Evolutionary conservation across 2,888 invertebrate genomes (phyloP), one percentile per base, ranked within the genome.

Genomic region (Eustalomyia histrio): DNA sequence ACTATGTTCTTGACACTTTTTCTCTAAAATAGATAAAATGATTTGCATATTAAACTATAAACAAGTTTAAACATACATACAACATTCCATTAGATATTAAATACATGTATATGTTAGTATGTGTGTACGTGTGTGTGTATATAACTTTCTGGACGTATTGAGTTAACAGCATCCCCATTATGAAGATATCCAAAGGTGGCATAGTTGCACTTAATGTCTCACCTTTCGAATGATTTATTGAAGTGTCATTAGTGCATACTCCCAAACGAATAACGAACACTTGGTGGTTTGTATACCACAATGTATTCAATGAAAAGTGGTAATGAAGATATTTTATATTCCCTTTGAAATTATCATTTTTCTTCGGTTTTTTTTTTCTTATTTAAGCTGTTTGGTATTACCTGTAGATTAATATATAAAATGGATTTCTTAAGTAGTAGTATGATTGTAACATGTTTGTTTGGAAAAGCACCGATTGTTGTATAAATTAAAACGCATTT

Each of bases 171-270:
- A 61, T 67, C 61, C 61, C 52, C 18, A 67, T 72, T 55, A 71
- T 61, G 24, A 29, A 76, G 69, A 71, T 61, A 60, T 24, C 64
- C 39, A 65, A 69, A 76, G 63, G 68, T 69, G 76, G 76, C 73
- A 74, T 67, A 61, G 76, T 39, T 76, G 69, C 76, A 76, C 69
- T 76, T 65, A 74, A 69, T 85, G 87, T 89, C 89, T 88, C 88
- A 89, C 89, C 89, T 89, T 88, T 88, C 88, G 84, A 87, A 88
- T 88, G 88, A 88, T 88, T 88, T 88, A 88, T 88, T 89, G 85
- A 87, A 85, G 87, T 88, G 89, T 88, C 88, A 88, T 88, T 88
- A 88, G 87, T 86, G 86, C n/a, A 29, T 39, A 24, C 21, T 39
- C 24, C 79, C 78, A 81, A 82, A 71, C 72, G 58, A 64, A 61